phyloP scores from a whole-genome alignment of 2,797 vertebrate species.

The Rhinogobio ventralis region DNA sequence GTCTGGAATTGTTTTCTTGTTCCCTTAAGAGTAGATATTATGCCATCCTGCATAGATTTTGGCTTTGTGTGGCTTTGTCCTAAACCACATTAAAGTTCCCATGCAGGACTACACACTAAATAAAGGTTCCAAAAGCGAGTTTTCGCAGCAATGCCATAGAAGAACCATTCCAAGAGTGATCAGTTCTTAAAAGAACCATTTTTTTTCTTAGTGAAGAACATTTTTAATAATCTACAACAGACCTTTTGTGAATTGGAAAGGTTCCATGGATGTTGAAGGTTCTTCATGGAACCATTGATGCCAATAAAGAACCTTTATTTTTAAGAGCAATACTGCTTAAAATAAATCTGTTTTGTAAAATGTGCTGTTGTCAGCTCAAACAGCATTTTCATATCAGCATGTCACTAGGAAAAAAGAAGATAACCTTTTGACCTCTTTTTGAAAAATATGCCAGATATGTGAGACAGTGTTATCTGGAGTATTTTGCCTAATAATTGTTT shows the following conservation, averaged over 20 bases:
- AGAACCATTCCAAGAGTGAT: background rate
- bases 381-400: background rate
- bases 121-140: background rate
- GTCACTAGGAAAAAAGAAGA: background rate
- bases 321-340: no score
- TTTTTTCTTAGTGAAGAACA: background rate
- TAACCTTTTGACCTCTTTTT: background rate
- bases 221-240: background rate
- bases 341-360: background rate
- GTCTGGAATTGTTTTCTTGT: slow-evolving; percentile 3
- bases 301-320: background rate
- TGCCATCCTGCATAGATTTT: background rate
- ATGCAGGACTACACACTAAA: background rate
- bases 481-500: background rate
- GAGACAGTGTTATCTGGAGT: background rate
- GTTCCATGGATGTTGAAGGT: background rate
- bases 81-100: background rate
- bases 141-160: background rate
- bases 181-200: background rate
- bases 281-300: background rate
- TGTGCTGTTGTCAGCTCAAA: background rate
- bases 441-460: background rate
- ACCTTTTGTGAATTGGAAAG: background rate
- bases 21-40: slow-evolving; percentile 4
- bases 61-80: background rate